Base-by-base conservation (phyloP, 2,113 vertebrate genomes). In the Archilochus colubris region DNA sequence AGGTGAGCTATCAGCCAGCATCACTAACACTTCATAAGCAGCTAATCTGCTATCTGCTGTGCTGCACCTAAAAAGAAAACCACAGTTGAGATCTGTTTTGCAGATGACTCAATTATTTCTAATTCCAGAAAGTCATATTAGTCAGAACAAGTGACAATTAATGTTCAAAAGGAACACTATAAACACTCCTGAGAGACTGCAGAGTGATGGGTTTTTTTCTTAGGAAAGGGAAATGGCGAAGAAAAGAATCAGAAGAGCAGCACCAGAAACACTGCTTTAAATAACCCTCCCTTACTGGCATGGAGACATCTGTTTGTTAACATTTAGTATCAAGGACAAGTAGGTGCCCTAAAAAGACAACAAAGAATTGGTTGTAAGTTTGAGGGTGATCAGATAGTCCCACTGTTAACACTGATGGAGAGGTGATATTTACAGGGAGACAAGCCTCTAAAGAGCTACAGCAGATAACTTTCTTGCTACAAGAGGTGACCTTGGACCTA, bases 21-120 rank as follows among this genome's bases (percentile, higher is more conserved):
- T 99, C 59, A 99, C 99, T 86, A 99, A 98, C 70, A 99, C 99
- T 97, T 99, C 99, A 51, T 99, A 99, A 40, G 99, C 99, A 82
- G 99, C 99, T 94, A 99, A 97, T 40, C 99, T 97, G 95, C 99
- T 99, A 95, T 98, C 99, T 53, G 98, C 98, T 55, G 99, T 99
- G 96, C 99, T 99, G 97, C 99, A 99, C 95, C 99, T 99, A 93
- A 38, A 96, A 91, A 93, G 59, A 92, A 88, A 96, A 85, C 15
- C 70, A 81, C 50, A 80, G 40, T 48, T 88, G 54, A 91, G 67
- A 88, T 27, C 61, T 70, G 8, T 85, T 93, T 90, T 50, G 61
- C 36, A 81, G 22, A 58, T 90, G 57, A 83, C 51, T 89, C 88
- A 76, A 88, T 93, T 66, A 75, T 64, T 95, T 89, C 89, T 86